Percentiles rank a stretch among this genome's conserved stretches.
Conservation (phyloP, 2,797 vertebrate species). For the Gymnopithys bicolor region DNA sequence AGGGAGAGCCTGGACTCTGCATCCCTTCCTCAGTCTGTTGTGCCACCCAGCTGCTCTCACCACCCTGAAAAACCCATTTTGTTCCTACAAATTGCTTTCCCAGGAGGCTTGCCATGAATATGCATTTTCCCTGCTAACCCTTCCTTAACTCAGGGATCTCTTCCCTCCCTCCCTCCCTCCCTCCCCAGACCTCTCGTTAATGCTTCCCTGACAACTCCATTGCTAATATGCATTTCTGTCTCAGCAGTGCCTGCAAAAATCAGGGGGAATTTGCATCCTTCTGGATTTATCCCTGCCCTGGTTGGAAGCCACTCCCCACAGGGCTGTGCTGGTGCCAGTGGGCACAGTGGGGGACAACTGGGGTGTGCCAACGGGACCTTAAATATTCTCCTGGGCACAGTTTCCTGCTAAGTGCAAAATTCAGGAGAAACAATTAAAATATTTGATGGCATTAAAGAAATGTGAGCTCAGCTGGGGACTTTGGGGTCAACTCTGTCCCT, state of each 20-base stretch:
- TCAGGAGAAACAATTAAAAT: not conserved
- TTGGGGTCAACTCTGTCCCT: not conserved
- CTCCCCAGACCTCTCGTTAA: not conserved
- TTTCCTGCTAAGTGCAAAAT: not conserved
- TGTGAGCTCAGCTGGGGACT: not conserved
- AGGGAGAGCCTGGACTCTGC: not conserved
- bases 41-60: not conserved
- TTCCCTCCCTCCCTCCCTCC: not conserved
- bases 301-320: not conserved
- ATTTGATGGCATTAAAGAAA: not conserved
- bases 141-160: not conserved
- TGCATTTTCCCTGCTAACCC: not conserved
- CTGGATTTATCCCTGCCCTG: not conserved
- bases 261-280: not conserved
- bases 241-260: not conserved
- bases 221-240: not conserved
- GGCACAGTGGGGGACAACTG: not conserved
- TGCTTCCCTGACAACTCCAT: not conserved
- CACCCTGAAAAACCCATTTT: not conserved
- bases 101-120: not conserved
- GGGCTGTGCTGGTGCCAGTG: not conserved
- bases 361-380: not conserved
- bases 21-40: not conserved
- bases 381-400: not conserved
- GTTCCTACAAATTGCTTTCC: conserved; percentile 19